Conservation (phyloP, 2,113 vertebrate genomes). For the Syrmaticus mikado region DNA sequence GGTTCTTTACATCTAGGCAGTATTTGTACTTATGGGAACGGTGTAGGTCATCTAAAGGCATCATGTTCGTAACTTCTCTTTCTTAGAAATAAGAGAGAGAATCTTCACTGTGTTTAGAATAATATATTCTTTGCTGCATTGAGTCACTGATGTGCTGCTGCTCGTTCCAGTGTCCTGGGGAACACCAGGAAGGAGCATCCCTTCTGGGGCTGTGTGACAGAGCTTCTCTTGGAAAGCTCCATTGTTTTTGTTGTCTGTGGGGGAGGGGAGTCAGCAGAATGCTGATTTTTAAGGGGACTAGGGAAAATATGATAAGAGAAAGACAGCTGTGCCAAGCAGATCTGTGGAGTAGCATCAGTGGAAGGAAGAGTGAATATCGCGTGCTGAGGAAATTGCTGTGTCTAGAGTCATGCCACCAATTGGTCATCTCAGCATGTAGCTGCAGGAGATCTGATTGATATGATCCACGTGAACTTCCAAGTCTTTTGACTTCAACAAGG, state of each 20-base stretch:
- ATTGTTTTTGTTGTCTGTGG: background rate
- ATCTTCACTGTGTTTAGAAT: background rate
- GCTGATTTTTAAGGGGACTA: background rate
- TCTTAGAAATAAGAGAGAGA: background rate
- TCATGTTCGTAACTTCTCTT: background rate
- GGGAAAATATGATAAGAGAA: background rate
- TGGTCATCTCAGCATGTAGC: background rate
- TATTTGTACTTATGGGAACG: background rate
- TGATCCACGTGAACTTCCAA: background rate
- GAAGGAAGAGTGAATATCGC: background rate
- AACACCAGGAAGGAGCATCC: background rate
- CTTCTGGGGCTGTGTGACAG: background rate
- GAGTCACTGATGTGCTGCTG: background rate
- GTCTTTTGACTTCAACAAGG: background rate
- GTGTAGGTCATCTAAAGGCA: background rate
- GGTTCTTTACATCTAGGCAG: background rate
- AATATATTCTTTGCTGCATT: background rate
- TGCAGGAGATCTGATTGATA: background rate
- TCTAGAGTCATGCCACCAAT: background rate
- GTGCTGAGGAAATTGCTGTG: background rate
- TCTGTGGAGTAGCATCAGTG: background rate
- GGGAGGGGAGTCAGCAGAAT: background rate
- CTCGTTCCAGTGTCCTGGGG: background rate
- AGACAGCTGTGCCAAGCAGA: background rate
- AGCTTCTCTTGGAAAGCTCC: background rate